A percentile compares a stretch with the other conserved stretches of the same genome.
These are phyloP conservation scores for Zelostemma sp. DNA, from an alignment of 1,140 invertebrate species.

Conservation along the genomic window DNA sequence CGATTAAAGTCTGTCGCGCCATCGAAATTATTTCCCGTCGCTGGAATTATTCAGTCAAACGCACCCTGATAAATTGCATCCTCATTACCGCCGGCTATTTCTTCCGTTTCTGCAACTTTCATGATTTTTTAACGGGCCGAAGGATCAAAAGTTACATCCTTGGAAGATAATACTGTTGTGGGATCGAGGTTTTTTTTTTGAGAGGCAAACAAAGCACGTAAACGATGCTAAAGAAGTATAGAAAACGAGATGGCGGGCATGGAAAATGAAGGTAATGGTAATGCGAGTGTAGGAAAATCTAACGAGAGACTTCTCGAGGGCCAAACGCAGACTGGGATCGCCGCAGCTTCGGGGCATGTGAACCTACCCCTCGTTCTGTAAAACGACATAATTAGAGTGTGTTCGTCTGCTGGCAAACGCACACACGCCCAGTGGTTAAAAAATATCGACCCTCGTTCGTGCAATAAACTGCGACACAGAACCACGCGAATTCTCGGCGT, in stretches of 20 bases:
- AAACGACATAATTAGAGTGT: slow-evolving; percentile 63
- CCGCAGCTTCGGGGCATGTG: slow-evolving; percentile 48
- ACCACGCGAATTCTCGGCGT: slow-evolving; percentile 6
- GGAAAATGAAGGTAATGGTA: slow-evolving; percentile 28
- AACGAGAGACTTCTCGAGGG: slow-evolving; percentile 55
- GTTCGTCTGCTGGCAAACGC: slow-evolving; percentile 35
- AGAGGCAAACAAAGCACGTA: no score
- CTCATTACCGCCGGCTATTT: no score
- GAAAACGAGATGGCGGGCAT: no score
- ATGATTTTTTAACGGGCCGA: not conserved
- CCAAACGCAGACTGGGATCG: slow-evolving; percentile 42
- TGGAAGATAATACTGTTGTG: no score
- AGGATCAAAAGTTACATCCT: no score
- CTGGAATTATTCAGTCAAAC: slow-evolving; percentile 24
- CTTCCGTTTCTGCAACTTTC: not conserved
- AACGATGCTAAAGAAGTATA: no score
- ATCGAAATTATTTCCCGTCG: slow-evolving; percentile 39
- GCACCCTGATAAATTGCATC: not conserved
- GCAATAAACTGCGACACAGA: slow-evolving; percentile 31
- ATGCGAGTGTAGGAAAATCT: slow-evolving; percentile 58
- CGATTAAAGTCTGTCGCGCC: slow-evolving; percentile 43
- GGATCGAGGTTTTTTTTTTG: no score
- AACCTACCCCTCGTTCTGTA: slow-evolving; percentile 53
- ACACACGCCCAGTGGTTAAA: slow-evolving; percentile 19
- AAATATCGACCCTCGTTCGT: slow-evolving; percentile 44